Evolutionary conservation across 2,113 vertebrate species (phyloP).

Genomic region (Protobothrops flavoviridis): DNA sequence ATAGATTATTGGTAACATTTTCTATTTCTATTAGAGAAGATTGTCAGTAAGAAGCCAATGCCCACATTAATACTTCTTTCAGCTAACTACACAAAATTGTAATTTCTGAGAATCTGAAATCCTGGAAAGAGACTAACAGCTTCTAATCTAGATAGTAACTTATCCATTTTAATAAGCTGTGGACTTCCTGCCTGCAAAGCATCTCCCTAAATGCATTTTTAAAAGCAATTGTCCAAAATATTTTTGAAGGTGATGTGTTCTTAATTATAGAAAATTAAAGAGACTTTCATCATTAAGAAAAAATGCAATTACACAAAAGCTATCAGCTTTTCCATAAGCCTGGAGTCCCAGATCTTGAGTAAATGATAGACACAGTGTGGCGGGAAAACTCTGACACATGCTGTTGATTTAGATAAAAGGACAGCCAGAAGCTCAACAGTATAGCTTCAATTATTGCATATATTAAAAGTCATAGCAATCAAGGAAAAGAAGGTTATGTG

Average conservation of each 20-base stretch:
- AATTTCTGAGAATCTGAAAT: not conserved
- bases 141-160: slow-evolving; percentile 31
- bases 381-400: slow-evolving; percentile 57
- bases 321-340: slow-evolving; percentile 47
- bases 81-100: not conserved
- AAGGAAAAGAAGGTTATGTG: slow-evolving; percentile 35
- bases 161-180: slow-evolving; percentile 21
- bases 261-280: slow-evolving; percentile 60
- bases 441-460: slow-evolving; percentile 40
- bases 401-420: slow-evolving; percentile 67
- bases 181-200: not conserved
- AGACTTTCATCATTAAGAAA: slow-evolving; percentile 49
- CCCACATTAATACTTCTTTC: not conserved
- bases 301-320: slow-evolving; percentile 44
- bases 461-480: slow-evolving; percentile 37
- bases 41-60: not conserved
- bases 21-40: not conserved
- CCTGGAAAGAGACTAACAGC: slow-evolving; percentile 33
- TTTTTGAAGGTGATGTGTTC: slow-evolving; percentile 47
- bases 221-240: slow-evolving; percentile 58
- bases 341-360: slow-evolving; percentile 50
- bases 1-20: not conserved
- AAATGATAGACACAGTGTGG: slow-evolving; percentile 37
- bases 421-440: slow-evolving; percentile 39
- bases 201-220: slow-evolving; percentile 3